phyloP scores from a whole-genome alignment of 2,888 invertebrate species.

The Pterostichus madidus region DNA sequence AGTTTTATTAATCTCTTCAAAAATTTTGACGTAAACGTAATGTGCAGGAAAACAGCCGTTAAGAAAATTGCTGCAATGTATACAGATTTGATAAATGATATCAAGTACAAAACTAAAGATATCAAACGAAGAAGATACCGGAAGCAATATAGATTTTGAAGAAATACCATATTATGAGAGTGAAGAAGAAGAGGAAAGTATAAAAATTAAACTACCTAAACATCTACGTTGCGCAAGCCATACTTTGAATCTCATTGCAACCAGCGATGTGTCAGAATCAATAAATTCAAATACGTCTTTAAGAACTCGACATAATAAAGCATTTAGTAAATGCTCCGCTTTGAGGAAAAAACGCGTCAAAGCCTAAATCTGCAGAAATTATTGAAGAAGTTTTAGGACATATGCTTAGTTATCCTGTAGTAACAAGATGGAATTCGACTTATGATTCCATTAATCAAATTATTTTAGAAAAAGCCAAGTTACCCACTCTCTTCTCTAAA shows the following conservation, averaged over 20 bases:
- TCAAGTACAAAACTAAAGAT: no score
- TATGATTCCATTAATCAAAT: conserved; percentile 1
- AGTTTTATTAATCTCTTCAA: conserved; percentile 6
- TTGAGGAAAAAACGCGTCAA: conserved; percentile 52
- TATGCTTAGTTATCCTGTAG: conserved; percentile 47
- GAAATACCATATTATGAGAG: no score
- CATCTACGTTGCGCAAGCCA: conserved; percentile 57
- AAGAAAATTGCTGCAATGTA: no score
- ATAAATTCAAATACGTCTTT: conserved; percentile 4
- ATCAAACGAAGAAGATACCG: no score
- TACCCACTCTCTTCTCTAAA: background rate
- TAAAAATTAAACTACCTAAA: no score
- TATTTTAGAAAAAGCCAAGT: background rate
- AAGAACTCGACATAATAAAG: conserved; percentile 35
- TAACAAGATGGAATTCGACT: conserved; percentile 14
- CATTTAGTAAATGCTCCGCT: conserved; percentile 44
- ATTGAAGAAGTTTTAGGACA: conserved; percentile 47
- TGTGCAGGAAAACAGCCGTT: no score
- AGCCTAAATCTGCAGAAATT: conserved; percentile 53
- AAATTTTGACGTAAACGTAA: background rate
- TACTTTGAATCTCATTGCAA: conserved; percentile 53
- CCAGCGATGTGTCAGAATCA: conserved; percentile 26
- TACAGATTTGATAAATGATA: no score
- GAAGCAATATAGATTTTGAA: no score
- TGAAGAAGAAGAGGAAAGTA: no score